Base-by-base conservation (phyloP, 2,113 vertebrate genomes). In the Oncorhynchus gorbuscha region DNA sequence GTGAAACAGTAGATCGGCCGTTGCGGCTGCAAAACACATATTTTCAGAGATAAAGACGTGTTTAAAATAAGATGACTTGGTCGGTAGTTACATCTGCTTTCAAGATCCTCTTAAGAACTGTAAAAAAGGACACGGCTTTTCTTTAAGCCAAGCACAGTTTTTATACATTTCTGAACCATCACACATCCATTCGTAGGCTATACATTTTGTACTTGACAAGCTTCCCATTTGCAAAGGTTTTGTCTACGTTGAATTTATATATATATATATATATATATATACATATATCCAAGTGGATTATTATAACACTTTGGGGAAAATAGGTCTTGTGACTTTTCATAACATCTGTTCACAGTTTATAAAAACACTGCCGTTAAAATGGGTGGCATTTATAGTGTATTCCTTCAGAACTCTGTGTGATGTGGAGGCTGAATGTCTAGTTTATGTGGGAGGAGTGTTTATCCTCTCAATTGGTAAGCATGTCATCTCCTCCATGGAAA, bases 151-250 rank as follows among this genome's bases (percentile, higher is more conserved):
- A 77, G 75, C 68, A 59, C 64, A 70, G n/a, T 22, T 76, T 76
- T 68, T 72, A 35, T 45, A 26, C 22, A 30, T 59, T 76, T 12
- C 65, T 64, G 13, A 69, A 65, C 71, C 55, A 61, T 3, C 48
- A 78, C 62, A 39, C 71, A 58, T 72, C 68, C 65, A 55, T 55
- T 35, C 26, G 51, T 64, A 64, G 11, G 12, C 65, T 45, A 6
- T 76, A 20, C 28, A 64, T 62, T 89, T 86, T 86, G 76, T 87
- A 79, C 86, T 85, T 16, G 75, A 70, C 79, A 81, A 74, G 65
- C 48, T 85, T 82, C 82, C 69, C 66, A 55, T 77, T 83, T 35
- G 59, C 59, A 76, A 59, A 65, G 3, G 35, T 58, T 73, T 69
- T 73, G 14, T 72, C 39, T 62, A 9, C 83, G 26, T 83, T 68